These are phyloP conservation scores for Strix occidentalis DNA, from an alignment of 2,797 vertebrate genomes.

Conservation along the genomic window DNA sequence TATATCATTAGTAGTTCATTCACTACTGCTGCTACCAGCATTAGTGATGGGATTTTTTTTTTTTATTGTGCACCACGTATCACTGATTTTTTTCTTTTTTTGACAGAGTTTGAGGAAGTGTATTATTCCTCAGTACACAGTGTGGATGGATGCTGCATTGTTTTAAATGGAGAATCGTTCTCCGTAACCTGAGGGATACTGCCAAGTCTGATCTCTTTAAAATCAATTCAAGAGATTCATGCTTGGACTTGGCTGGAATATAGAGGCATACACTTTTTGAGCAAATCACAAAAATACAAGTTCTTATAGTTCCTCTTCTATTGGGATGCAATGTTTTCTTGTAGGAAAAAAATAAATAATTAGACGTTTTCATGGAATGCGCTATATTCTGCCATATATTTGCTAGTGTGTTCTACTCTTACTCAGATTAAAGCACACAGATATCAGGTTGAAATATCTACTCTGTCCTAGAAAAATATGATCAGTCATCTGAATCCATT, in stretches of 20 bases:
- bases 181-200: slow-evolving; percentile 21
- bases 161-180: neutral
- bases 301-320: neutral
- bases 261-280: neutral
- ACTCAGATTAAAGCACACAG: neutral
- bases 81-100: neutral
- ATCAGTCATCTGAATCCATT: neutral
- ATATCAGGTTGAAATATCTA: neutral
- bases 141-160: neutral
- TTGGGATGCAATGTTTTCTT: neutral
- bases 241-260: neutral
- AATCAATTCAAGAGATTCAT: slow-evolving; percentile 31
- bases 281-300: neutral
- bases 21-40: neutral
- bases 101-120: neutral
- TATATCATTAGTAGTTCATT: neutral
- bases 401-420: neutral
- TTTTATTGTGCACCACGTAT: neutral
- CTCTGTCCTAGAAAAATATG: neutral
- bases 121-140: neutral
- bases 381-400: neutral
- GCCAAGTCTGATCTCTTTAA: slow-evolving; percentile 6
- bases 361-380: neutral
- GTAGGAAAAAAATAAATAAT: neutral
- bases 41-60: neutral